These are phyloP conservation scores for Stenodema calcarata DNA, from an alignment of 2,888 invertebrate species.

Conservation along the genomic window DNA sequence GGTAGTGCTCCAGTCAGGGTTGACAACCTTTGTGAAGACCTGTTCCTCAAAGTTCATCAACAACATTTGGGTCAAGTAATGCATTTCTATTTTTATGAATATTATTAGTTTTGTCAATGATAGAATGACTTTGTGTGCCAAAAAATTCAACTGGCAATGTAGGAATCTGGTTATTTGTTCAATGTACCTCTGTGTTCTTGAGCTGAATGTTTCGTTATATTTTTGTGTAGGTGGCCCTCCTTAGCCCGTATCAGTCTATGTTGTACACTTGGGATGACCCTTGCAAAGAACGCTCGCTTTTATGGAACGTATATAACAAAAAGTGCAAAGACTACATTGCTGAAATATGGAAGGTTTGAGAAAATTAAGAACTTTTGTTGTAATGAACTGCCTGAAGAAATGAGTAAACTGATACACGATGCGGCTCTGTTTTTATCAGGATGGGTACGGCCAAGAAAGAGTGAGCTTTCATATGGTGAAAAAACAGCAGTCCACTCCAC, in stretches of 20 bases:
- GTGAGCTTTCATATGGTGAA: constrained; percentile 76
- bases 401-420: too few relatives aligned
- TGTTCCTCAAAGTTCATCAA: constrained; percentile 82
- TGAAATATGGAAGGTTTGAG: constrained; percentile 68
- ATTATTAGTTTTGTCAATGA: neutral
- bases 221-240: constrained; percentile 69
- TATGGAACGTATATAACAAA: constrained; percentile 85
- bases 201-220: too few relatives aligned
- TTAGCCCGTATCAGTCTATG: constrained; percentile 77
- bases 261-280: constrained; percentile 89
- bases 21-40: constrained; percentile 82
- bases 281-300: constrained; percentile 71
- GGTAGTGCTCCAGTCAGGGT: constrained; percentile 85
- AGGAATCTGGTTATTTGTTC: too few relatives aligned
- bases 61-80: constrained; percentile 61
- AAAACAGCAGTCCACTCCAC: constrained; percentile 63
- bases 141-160: too few relatives aligned
- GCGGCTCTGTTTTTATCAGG: constrained; percentile 57
- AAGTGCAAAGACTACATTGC: constrained; percentile 75
- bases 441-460: constrained; percentile 70
- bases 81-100: neutral
- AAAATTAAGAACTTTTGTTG: too few relatives aligned
- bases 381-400: too few relatives aligned
- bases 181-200: too few relatives aligned
- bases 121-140: too few relatives aligned